Conservation (phyloP, 2,113 vertebrate species). For the Osmerus mordax region DNA sequence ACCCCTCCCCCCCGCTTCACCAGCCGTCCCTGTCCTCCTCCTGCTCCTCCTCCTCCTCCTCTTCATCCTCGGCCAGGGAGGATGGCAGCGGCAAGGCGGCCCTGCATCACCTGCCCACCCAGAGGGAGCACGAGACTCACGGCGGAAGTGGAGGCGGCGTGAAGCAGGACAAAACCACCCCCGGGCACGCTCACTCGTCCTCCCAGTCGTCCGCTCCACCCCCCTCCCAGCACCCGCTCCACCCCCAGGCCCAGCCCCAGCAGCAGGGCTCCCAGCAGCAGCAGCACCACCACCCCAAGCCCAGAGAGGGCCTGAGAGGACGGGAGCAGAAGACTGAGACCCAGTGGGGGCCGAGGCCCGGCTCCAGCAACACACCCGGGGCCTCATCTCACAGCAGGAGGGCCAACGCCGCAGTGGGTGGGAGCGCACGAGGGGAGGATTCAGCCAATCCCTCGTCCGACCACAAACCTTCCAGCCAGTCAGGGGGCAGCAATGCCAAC, state of each 20-base stretch:
- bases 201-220: constrained; percentile 37
- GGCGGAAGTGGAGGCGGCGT: constrained; percentile 27
- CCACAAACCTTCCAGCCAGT: constrained; percentile 61
- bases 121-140: constrained; percentile 56
- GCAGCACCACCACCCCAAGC: constrained; percentile 68
- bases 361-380: constrained; percentile 68
- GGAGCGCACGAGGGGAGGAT: constrained; percentile 64
- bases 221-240: constrained; percentile 52
- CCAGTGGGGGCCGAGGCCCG: constrained; percentile 88
- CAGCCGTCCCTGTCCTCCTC: constrained; percentile 72
- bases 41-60: constrained; percentile 74
- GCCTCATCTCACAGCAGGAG: constrained; percentile 71
- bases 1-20: constrained; percentile 64
- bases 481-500: constrained; percentile 56
- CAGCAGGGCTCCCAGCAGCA: constrained; percentile 31
- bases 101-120: constrained; percentile 60
- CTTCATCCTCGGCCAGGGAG: constrained; percentile 72
- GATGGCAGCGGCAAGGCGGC: constrained; percentile 63
- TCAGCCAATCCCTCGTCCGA: constrained; percentile 48
- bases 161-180: constrained; percentile 67
- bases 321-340: constrained; percentile 88
- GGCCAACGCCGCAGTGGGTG: constrained; percentile 59
- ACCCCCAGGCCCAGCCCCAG: constrained; percentile 42
- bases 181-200: constrained; percentile 34
- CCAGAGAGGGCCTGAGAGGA: constrained; percentile 62